phyloP scores from a whole-genome alignment of 1,140 invertebrate genomes.

The Mamestra configurata region DNA sequence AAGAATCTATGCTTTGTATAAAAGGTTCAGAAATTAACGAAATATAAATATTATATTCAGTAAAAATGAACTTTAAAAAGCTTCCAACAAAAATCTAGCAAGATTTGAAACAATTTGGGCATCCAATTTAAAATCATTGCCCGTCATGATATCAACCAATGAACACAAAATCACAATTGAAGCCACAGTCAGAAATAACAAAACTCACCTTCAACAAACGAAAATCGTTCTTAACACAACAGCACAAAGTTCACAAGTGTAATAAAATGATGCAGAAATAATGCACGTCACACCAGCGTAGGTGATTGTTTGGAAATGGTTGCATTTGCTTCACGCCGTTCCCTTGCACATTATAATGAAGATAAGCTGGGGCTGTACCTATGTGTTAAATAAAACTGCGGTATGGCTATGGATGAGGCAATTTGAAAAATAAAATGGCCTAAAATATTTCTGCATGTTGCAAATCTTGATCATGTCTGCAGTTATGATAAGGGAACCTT shows the following conservation, averaged over 20 bases:
- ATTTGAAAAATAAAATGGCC: neutral
- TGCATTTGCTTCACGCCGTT: slow-evolving; percentile 60
- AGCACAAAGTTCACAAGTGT: slow-evolving; percentile 37
- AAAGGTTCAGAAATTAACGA: too few relatives aligned
- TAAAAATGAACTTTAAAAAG: too few relatives aligned
- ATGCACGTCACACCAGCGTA: slow-evolving; percentile 68
- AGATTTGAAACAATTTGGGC: slow-evolving; percentile 24
- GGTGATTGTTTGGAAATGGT: slow-evolving; percentile 72
- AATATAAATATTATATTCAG: neutral
- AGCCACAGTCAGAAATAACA: slow-evolving; percentile 9
- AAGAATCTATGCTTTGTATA: too few relatives aligned
- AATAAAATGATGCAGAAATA: slow-evolving; percentile 42
- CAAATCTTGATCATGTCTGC: slow-evolving; percentile 15
- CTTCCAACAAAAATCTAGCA: slow-evolving; percentile 7
- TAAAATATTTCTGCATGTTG: neutral
- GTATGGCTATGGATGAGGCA: slow-evolving; percentile 13
- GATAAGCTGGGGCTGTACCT: slow-evolving; percentile 41
- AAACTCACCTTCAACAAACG: slow-evolving; percentile 50
- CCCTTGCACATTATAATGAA: slow-evolving; percentile 47
- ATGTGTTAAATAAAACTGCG: slow-evolving; percentile 35
- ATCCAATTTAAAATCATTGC: slow-evolving; percentile 23
- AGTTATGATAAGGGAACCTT: slow-evolving; percentile 8
- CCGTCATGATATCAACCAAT: slow-evolving; percentile 53
- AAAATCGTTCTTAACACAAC: slow-evolving; percentile 50
- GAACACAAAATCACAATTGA: slow-evolving; percentile 54